Conservation (phyloP, 2,888 invertebrate species). For the Timema cristinae region DNA sequence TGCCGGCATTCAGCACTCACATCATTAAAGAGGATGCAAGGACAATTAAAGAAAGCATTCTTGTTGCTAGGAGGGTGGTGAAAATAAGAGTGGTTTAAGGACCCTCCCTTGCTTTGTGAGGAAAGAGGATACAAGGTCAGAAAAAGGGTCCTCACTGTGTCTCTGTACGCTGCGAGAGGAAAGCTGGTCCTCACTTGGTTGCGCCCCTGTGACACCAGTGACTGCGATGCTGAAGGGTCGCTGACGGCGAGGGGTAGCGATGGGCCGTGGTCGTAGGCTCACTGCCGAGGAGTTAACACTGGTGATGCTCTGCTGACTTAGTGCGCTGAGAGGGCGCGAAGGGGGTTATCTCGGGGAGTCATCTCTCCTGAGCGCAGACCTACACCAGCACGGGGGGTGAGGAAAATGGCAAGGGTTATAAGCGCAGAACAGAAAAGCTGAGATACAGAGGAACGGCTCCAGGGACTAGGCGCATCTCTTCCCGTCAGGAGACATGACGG, state of each 20-base stretch:
- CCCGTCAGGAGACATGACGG: no score
- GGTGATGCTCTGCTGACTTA: constrained; percentile 67
- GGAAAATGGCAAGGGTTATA: neutral
- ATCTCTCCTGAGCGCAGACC: constrained; percentile 59
- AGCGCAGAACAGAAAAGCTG: no score
- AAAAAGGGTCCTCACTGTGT: constrained; percentile 44
- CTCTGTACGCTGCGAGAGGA: constrained; percentile 47
- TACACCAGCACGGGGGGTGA: constrained; percentile 13
- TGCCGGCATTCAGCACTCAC: no score
- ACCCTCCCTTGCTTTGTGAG: no score
- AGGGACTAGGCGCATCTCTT: no score
- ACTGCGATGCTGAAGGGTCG: constrained; percentile 80
- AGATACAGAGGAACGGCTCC: no score
- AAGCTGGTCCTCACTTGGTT: neutral
- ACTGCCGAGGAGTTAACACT: constrained; percentile 51
- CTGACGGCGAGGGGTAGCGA: constrained; percentile 63
- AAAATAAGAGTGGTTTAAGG: no score
- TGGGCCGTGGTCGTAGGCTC: constrained; percentile 57
- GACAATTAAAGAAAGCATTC: no score
- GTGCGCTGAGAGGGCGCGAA: constrained; percentile 82
- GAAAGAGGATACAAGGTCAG: neutral
- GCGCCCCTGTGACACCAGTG: constrained; percentile 60
- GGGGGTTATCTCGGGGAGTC: constrained; percentile 60
- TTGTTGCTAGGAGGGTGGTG: no score
- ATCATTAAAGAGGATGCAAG: no score